These are phyloP conservation scores for Onychomys arenicola DNA, from an alignment of 2,797 vertebrate genomes.

Conservation along the genomic window DNA sequence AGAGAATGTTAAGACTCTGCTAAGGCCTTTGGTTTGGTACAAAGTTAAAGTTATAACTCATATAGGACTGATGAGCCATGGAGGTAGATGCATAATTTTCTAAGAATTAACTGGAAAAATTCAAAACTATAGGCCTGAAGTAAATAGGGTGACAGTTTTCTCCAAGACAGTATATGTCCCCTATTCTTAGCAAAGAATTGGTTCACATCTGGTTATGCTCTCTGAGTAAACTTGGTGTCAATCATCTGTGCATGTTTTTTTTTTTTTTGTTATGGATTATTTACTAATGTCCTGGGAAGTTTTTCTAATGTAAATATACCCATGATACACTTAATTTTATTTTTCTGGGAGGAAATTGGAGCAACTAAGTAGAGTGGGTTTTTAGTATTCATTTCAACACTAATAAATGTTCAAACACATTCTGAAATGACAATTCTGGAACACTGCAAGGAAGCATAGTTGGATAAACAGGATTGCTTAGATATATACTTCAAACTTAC, in stretches of 20 bases:
- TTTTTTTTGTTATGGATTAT: constrained; percentile 18
- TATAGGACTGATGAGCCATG: neutral
- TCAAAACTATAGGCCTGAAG: neutral
- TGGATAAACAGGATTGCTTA: neutral
- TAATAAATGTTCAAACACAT: constrained; percentile 38
- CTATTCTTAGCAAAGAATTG: neutral
- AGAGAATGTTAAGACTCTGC: constrained; percentile 26
- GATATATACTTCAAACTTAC: neutral
- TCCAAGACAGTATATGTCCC: neutral
- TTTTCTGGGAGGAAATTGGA: constrained; percentile 52
- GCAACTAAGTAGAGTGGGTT: constrained; percentile 37
- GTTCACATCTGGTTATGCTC: constrained; percentile 10
- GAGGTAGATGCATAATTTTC: neutral
- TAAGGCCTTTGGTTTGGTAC: neutral
- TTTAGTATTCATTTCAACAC: constrained; percentile 44
- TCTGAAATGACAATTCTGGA: neutral
- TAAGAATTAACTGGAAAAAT: constrained; percentile 26
- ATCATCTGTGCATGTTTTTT: neutral
- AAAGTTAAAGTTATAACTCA: constrained; percentile 49
- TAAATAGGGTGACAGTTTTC: constrained; percentile 19
- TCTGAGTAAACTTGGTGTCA: constrained; percentile 34
- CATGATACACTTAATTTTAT: constrained; percentile 51
- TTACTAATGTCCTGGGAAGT: constrained; percentile 21
- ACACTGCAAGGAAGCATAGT: neutral
- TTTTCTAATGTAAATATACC: constrained; percentile 33